Evolutionary conservation across 2,113 vertebrate genomes (phyloP).

Genomic region (Podarcis cretensis): DNA sequence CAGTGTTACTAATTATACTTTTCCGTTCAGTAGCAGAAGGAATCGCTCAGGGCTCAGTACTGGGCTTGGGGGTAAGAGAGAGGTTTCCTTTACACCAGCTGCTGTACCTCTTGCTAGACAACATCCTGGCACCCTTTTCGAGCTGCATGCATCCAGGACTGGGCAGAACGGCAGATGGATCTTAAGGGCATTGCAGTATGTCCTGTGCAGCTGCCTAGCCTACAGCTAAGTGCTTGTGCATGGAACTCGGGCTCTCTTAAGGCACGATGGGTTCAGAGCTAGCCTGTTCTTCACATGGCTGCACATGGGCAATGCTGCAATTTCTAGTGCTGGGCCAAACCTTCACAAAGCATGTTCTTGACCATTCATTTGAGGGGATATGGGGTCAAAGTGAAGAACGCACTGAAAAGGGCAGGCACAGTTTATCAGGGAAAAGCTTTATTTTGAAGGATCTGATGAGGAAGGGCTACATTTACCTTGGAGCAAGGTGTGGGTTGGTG

Average conservation of each 20-base stretch:
- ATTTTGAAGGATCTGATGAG: too few species aligned
- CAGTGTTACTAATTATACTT: conserved; percentile 8
- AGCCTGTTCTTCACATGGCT: not conserved
- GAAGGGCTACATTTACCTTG: too few species aligned
- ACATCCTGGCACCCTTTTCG: not conserved
- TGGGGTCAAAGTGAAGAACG: too few species aligned
- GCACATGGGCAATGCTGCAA: not conserved
- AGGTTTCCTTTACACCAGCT: conserved; percentile 3
- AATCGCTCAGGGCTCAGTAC: not conserved
- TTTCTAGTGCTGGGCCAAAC: not conserved
- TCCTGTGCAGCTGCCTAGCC: not conserved
- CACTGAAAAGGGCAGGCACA: too few species aligned
- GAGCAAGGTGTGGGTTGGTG: too few species aligned
- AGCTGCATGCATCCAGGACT: not conserved
- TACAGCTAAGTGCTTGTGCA: not conserved
- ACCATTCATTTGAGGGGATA: too few species aligned
- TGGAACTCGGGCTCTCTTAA: not conserved
- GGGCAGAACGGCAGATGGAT: not conserved
- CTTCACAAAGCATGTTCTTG: too few species aligned
- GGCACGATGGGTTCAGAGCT: not conserved
- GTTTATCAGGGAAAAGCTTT: too few species aligned
- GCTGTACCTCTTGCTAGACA: not conserved
- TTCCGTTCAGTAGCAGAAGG: not conserved
- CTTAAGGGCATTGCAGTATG: not conserved
- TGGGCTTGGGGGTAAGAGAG: not conserved